A percentile compares a stretch with the other conserved stretches of the same genome.
Conservation (phyloP, 1,140 invertebrate genomes). For the Battus philenor region DNA sequence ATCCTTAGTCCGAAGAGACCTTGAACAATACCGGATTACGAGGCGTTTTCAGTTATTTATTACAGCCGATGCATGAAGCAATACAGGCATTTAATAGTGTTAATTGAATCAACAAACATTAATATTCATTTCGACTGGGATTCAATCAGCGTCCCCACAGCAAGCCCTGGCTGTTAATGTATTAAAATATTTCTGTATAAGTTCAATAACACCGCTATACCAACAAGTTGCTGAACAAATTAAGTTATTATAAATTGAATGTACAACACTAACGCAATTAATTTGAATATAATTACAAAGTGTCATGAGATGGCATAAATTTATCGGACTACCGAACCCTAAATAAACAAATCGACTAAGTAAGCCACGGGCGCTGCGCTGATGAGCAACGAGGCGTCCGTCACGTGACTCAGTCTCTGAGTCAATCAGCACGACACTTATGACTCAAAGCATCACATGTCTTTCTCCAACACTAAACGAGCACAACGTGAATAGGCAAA, state of each 20-base stretch:
- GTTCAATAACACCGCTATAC: constrained; percentile 8
- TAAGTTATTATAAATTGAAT: constrained; percentile 6
- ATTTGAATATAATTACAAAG: constrained; percentile 6
- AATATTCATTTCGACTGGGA: constrained; percentile 3
- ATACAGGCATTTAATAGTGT: no score
- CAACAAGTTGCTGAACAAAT: constrained; percentile 12
- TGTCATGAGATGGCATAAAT: constrained; percentile 16
- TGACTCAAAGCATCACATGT: constrained; percentile 17
- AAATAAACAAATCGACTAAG: constrained; percentile 11
- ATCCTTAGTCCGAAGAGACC: no score
- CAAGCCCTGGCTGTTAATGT: background rate
- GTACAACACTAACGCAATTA: constrained; percentile 4
- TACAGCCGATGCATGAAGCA: no score
- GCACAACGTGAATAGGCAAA: constrained; percentile 9
- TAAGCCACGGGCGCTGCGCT: constrained; percentile 2
- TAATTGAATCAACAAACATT: constrained; percentile 11
- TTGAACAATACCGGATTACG: no score
- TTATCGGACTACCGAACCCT: constrained; percentile 10
- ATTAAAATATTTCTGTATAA: constrained; percentile 13
- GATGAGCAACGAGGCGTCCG: constrained; percentile 8
- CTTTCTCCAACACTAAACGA: constrained; percentile 13
- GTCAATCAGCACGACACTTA: constrained; percentile 16
- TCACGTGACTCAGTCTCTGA: constrained; percentile 19
- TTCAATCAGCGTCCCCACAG: constrained; percentile 9
- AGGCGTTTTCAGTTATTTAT: no score